phyloP scores from a whole-genome alignment of 2,113 vertebrate genomes.

The Macrotus californicus region DNA sequence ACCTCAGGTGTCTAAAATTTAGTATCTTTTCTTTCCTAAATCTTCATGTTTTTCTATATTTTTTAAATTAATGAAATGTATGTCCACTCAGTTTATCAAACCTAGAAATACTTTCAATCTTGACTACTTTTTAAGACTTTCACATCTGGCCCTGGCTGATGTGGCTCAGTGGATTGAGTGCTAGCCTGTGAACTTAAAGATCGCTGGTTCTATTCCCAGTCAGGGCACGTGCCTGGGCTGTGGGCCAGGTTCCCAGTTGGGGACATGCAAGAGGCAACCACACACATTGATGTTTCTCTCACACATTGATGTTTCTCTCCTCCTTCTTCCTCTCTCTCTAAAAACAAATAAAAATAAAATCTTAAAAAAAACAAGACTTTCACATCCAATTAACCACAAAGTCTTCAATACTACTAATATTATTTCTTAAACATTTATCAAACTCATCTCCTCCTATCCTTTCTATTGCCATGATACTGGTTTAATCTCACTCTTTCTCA shows the following conservation, averaged over 20 bases:
- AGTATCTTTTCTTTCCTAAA: not conserved
- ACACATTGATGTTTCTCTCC: no score
- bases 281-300: no score
- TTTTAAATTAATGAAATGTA: not conserved
- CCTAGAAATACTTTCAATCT: not conserved
- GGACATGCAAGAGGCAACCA: no score
- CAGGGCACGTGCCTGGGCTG: no score
- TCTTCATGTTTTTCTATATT: not conserved
- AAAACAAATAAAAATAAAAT: no score
- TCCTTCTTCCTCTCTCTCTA: no score
- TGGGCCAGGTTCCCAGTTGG: no score
- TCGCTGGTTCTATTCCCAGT: no score
- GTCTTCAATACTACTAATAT: not conserved
- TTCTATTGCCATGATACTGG: not conserved
- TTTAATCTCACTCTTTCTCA: not conserved
- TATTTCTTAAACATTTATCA: not conserved
- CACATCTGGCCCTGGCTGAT: no score
- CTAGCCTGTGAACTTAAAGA: no score
- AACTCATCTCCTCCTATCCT: not conserved
- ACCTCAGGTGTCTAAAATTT: not conserved
- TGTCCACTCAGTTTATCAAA: not conserved
- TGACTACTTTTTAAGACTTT: not conserved
- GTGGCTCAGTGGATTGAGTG: no score
- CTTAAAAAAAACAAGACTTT: no score
- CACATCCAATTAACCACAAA: not conserved